Evolutionary conservation across 30 jellyfish, hydroid and myxozoan genomes (phyloP).

Genomic region (Clytia hemisphaerica): DNA sequence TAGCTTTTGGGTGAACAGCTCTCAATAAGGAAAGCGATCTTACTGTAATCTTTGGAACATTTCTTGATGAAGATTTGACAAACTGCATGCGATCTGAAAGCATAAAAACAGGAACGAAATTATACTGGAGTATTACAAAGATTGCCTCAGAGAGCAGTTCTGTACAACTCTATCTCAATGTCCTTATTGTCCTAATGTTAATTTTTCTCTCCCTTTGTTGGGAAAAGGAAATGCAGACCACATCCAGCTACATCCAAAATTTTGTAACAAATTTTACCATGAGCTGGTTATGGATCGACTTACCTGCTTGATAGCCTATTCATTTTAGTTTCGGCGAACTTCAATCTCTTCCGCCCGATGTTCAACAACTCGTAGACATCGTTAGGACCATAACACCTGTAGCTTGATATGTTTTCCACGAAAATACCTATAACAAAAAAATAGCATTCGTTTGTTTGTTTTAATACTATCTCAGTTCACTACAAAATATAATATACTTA

Average conservation of each 20-base stretch:
- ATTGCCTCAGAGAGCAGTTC: no score
- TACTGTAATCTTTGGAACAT: not conserved
- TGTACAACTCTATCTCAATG: no score
- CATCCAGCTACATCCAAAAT: no score
- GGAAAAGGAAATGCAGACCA: not conserved
- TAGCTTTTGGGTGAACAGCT: constrained; percentile 12
- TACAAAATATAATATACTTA: no score
- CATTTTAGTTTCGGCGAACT: constrained; percentile 60
- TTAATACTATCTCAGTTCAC: not conserved
- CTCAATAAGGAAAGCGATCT: constrained; percentile 4
- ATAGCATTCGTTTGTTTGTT: not conserved
- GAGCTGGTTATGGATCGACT: not conserved
- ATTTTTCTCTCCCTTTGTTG: not conserved
- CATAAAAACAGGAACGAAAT: not conserved
- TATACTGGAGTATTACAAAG: no score
- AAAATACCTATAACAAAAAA: constrained; percentile 29
- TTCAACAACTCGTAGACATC: constrained; percentile 47
- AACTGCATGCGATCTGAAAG: constrained; percentile 53
- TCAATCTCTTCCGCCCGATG: constrained; percentile 49
- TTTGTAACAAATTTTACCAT: not conserved
- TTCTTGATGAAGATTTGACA: constrained; percentile 42
- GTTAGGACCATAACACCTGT: constrained; percentile 50
- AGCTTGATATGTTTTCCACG: constrained; percentile 56
- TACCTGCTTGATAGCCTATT: constrained; percentile 67
- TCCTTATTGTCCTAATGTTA: no score